Evolutionary conservation across 23 tunicate genomes (phyloP).

Genomic region (Botrylloides violaceus): DNA sequence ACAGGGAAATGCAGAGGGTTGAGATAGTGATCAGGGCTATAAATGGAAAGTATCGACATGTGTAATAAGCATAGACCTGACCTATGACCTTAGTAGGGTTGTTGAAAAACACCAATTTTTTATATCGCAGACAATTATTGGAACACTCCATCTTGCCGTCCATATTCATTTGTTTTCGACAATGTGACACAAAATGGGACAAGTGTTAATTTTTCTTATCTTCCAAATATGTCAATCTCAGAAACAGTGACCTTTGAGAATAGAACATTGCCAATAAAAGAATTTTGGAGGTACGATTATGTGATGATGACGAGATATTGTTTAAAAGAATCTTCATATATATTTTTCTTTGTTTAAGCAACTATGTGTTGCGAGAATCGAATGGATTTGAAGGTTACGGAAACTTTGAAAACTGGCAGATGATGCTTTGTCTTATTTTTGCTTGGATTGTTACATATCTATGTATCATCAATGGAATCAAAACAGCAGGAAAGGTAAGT

Average conservation of each 20-base stretch:
- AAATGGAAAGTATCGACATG: no score
- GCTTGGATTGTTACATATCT: slow-evolving; percentile 68
- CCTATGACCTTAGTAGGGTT: no score
- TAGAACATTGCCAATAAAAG: slow-evolving; percentile 39
- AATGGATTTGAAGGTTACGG: slow-evolving; percentile 53
- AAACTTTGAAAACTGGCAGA: slow-evolving; percentile 56
- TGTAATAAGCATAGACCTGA: no score
- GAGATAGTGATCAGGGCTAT: no score
- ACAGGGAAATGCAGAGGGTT: no score
- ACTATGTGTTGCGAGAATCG: slow-evolving; percentile 57
- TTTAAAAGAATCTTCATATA: background rate
- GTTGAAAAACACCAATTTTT: no score
- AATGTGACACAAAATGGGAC: slow-evolving; percentile 3
- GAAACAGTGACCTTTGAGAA: slow-evolving; percentile 3
- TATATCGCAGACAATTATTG: slow-evolving; percentile 54
- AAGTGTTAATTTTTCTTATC: background rate
- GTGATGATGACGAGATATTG: background rate
- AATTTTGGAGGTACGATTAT: slow-evolving; percentile 62
- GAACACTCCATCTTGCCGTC: slow-evolving; percentile 46
- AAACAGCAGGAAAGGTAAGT: slow-evolving; percentile 82
- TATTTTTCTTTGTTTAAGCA: slow-evolving; percentile 35
- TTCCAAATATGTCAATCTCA: background rate
- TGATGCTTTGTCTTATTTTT: slow-evolving; percentile 39
- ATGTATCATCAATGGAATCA: slow-evolving; percentile 68
- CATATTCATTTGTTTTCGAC: slow-evolving; percentile 6